These are phyloP conservation scores for Maccullochella peelii DNA, from an alignment of 2,113 vertebrate species.

Conservation along the genomic window DNA sequence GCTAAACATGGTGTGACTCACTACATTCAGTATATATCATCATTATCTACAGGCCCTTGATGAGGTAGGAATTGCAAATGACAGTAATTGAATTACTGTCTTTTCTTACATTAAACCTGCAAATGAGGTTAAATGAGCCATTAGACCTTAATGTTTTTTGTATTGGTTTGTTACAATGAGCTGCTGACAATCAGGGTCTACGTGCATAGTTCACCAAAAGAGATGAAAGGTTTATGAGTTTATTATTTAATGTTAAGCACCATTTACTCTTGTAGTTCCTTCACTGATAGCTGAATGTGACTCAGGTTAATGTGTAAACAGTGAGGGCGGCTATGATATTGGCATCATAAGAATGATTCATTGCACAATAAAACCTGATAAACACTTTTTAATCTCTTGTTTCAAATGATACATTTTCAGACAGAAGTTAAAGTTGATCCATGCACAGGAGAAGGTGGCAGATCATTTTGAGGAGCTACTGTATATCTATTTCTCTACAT, in stretches of 20 bases:
- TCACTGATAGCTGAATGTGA: not conserved
- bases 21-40: not conserved
- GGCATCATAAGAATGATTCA: not conserved
- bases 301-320: not conserved
- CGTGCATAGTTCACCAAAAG: not conserved
- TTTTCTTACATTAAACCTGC: slow-evolving; percentile 6
- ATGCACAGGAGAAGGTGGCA: not conserved
- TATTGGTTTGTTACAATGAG: not conserved
- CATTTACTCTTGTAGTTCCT: not conserved
- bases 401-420: not conserved
- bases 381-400: not conserved
- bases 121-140: slow-evolving; percentile 2
- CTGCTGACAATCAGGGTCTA: not conserved
- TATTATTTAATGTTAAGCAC: not conserved
- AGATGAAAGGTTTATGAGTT: not conserved
- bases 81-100: not conserved
- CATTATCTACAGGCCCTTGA: not conserved
- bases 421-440: slow-evolving; percentile 3
- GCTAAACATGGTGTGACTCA: not conserved
- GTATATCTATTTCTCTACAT: not conserved
- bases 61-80: not conserved
- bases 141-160: not conserved
- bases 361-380: not conserved
- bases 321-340: rapidly evolving
- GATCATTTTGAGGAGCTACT: not conserved